These are phyloP conservation scores for Rhinolophus ferrumequinum DNA, from an alignment of 2,113 vertebrate genomes.

Conservation along the genomic window DNA sequence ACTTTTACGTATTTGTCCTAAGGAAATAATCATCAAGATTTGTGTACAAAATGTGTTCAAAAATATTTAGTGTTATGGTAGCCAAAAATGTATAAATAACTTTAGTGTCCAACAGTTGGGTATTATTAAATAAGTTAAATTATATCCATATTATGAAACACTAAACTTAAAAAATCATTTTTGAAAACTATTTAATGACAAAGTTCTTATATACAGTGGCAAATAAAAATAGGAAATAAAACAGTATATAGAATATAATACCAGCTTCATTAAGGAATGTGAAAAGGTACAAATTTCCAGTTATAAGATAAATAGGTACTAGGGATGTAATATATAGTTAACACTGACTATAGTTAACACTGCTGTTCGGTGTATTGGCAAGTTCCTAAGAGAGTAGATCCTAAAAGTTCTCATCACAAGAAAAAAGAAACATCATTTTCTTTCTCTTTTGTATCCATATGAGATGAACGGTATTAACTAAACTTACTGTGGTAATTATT, in stretches of 20 bases:
- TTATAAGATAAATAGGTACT: background rate
- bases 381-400: background rate
- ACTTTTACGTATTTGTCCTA: constrained; percentile 18
- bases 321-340: background rate
- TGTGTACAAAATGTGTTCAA: background rate
- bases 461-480: background rate
- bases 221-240: constrained; percentile 47
- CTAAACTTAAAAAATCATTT: constrained; percentile 31
- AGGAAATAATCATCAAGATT: background rate
- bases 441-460: background rate
- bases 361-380: background rate
- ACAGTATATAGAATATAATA: background rate
- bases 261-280: background rate
- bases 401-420: background rate
- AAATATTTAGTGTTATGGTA: background rate
- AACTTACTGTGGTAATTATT: background rate
- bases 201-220: background rate
- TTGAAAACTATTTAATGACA: constrained; percentile 38
- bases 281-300: background rate
- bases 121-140: constrained; percentile 11
- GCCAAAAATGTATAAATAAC: constrained; percentile 22
- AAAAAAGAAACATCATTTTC: background rate
- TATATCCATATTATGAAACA: background rate
- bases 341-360: background rate
- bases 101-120: background rate